A percentile compares a stretch with the other conserved stretches of the same genome.
These are phyloP conservation scores for Zosterops pallidus DNA, from an alignment of 2,113 vertebrate genomes.

Conservation along the genomic window DNA sequence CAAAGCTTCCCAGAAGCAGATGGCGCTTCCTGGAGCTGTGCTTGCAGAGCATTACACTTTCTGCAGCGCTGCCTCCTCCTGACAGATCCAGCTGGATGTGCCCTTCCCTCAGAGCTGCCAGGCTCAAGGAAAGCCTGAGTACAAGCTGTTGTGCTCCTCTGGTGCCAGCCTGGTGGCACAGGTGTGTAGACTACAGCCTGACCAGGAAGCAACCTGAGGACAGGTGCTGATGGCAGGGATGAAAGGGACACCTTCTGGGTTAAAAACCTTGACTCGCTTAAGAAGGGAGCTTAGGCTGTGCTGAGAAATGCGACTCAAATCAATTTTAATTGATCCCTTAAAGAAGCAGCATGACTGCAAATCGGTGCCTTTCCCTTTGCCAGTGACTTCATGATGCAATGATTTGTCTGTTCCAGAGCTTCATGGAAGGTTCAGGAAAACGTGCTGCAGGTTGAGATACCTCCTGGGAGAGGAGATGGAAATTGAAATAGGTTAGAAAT, in stretches of 20 bases:
- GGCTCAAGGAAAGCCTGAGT: neutral
- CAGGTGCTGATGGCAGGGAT: neutral
- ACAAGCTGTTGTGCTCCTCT: neutral
- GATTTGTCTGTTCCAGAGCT: neutral
- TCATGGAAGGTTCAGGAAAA: neutral
- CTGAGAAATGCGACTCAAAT: neutral
- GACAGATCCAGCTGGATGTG: accelerated
- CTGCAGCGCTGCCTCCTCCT: neutral
- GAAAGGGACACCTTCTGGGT: neutral
- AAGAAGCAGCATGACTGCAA: neutral
- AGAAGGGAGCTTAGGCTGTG: neutral
- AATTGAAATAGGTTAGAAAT: neutral
- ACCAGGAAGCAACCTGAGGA: neutral
- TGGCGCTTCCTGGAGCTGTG: neutral
- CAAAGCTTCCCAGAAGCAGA: conserved; percentile 58
- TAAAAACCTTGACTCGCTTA: neutral
- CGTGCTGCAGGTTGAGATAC: neutral
- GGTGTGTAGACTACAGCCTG: neutral
- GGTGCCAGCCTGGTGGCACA: neutral
- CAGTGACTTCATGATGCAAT: neutral
- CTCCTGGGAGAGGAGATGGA: neutral
- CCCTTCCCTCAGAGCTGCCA: neutral
- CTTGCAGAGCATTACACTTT: neutral
- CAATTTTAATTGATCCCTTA: neutral
- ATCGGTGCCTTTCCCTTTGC: neutral